Percentiles rank a stretch among this genome's conserved stretches.
These are phyloP conservation scores for Lepilemur ruficaudatus DNA, from an alignment of 2,797 vertebrate genomes.

Conservation along the genomic window DNA sequence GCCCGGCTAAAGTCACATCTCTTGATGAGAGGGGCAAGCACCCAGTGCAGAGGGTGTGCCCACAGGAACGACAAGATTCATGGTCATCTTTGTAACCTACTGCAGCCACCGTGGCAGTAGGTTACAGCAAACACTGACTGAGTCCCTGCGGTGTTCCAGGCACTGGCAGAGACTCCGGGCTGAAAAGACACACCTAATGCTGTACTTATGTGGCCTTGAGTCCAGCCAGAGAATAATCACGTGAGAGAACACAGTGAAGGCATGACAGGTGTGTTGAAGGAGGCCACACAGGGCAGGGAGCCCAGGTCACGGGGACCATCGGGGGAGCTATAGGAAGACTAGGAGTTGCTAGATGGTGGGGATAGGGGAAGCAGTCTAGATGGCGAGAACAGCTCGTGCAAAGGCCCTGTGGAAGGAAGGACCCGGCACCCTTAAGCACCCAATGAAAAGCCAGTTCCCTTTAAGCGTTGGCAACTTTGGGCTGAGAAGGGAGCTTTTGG, in stretches of 20 bases:
- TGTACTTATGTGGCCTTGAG: background rate
- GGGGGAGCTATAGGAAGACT: background rate
- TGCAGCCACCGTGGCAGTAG: no score
- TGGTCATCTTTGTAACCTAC: background rate
- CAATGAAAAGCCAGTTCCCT: background rate
- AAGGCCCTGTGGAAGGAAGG: background rate
- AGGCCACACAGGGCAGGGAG: background rate
- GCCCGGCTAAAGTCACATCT: background rate
- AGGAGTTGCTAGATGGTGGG: background rate
- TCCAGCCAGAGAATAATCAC: background rate
- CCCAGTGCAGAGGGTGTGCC: accelerated
- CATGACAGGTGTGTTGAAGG: background rate
- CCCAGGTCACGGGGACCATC: accelerated
- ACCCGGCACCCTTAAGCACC: background rate
- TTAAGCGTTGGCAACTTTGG: background rate
- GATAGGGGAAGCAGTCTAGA: background rate
- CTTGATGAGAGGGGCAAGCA: background rate
- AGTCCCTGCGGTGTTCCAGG: background rate
- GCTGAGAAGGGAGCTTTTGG: background rate
- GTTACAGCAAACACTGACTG: no score
- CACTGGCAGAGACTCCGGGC: background rate
- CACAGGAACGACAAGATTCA: background rate
- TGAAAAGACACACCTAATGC: background rate
- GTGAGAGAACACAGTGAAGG: background rate
- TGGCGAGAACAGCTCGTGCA: background rate